A percentile compares a stretch with the other conserved stretches of the same genome.
Evolutionary conservation across 1,140 invertebrate genomes (phyloP).

Genomic region (Zaprionus nigranus): DNA sequence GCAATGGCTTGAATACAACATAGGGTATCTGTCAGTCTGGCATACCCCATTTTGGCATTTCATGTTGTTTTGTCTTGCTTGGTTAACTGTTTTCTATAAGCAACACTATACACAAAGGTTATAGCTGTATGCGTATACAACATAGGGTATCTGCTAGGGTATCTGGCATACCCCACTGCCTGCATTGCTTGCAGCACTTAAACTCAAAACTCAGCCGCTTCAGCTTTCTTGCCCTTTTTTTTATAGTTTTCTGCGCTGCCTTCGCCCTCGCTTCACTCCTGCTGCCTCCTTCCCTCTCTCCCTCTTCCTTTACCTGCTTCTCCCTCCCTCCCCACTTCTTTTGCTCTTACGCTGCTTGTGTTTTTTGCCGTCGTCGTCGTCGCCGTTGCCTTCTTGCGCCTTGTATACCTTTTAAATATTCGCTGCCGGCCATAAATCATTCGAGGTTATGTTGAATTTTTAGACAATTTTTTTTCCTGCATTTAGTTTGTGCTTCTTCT

Average conservation of each 20-base stretch:
- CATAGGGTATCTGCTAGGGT: neutral
- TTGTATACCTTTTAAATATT: constrained; percentile 80
- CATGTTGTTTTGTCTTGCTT: neutral
- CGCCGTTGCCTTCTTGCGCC: constrained; percentile 18
- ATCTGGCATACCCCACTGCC: neutral
- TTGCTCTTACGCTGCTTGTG: neutral
- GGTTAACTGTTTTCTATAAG: neutral
- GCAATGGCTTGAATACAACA: neutral
- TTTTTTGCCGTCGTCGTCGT: neutral
- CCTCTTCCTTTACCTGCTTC: no score
- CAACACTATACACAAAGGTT: neutral
- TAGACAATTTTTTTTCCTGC: constrained; percentile 75
- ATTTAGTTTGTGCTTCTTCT: constrained; percentile 32
- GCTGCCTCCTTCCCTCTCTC: neutral
- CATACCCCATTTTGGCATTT: neutral
- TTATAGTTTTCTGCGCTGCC: constrained; percentile 19
- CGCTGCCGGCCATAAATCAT: constrained; percentile 81
- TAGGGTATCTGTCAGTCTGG: neutral
- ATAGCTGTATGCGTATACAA: no score
- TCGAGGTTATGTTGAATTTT: constrained; percentile 83
- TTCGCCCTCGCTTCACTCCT: constrained; percentile 16
- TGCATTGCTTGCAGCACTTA: constrained; percentile 15
- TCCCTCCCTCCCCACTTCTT: neutral
- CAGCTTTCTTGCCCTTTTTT: constrained; percentile 32
- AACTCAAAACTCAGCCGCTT: constrained; percentile 29